Evolutionary conservation across 2,113 vertebrate species (phyloP).

Genomic region (Halichoeres trimaculatus): DNA sequence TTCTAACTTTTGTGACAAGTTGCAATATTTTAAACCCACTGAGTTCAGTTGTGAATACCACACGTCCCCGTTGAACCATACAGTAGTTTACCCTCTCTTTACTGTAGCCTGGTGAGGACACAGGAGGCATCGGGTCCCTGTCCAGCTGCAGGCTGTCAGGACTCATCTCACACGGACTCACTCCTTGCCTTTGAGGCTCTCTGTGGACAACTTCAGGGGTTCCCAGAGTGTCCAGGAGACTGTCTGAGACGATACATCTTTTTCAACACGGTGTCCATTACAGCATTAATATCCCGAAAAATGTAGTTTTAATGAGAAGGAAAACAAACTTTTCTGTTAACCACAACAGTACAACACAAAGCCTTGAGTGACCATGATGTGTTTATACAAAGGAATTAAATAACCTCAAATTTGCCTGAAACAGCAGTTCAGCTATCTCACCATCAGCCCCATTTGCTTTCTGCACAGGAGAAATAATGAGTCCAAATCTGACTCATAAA

Average conservation of each 20-base stretch:
- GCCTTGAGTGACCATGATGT: neutral
- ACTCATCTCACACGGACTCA: slow-evolving; percentile 44
- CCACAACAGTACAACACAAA: neutral
- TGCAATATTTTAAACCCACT: too few relatives aligned
- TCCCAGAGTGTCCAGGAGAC: slow-evolving; percentile 29
- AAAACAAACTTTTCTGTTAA: neutral
- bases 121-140: slow-evolving; percentile 42
- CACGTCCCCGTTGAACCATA: neutral
- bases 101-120: slow-evolving; percentile 30
- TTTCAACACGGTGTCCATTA: neutral
- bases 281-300: neutral
- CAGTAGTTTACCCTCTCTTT: slow-evolving; percentile 1
- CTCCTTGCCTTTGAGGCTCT: slow-evolving; percentile 50
- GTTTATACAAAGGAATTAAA: slow-evolving; percentile 16
- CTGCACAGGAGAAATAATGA: slow-evolving; percentile 47
- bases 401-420: slow-evolving; percentile 45
- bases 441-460: slow-evolving; percentile 47
- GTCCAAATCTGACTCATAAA: slow-evolving; percentile 52
- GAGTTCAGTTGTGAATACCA: too few relatives aligned
- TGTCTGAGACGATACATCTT: slow-evolving; percentile 8
- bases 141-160: slow-evolving; percentile 54
- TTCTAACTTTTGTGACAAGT: too few relatives aligned
- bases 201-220: slow-evolving; percentile 44
- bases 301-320: slow-evolving; percentile 11
- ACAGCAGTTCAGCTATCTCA: slow-evolving; percentile 46